Conservation (phyloP, 1,140 invertebrate species). For the Chelonus insularis region DNA sequence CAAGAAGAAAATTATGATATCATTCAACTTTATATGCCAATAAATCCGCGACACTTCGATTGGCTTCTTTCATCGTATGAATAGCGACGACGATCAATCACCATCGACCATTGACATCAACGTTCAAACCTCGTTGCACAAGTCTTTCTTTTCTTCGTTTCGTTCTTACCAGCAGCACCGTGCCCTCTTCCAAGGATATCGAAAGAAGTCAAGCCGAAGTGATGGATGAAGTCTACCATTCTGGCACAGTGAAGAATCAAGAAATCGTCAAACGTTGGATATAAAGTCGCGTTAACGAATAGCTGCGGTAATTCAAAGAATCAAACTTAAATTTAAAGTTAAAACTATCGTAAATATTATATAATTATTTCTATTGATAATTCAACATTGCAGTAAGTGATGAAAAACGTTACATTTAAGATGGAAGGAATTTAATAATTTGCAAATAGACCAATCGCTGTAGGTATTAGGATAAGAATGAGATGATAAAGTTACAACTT, state of each 20-base stretch:
- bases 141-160: slow-evolving; percentile 3
- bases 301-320: slow-evolving; percentile 26
- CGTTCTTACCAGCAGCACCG: neutral
- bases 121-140: slow-evolving; percentile 14
- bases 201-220: slow-evolving; percentile 25
- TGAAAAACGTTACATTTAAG: too few relatives aligned
- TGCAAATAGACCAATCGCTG: too few relatives aligned
- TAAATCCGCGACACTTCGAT: slow-evolving; percentile 26
- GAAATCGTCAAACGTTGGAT: neutral
- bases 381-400: too few relatives aligned
- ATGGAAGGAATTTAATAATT: too few relatives aligned
- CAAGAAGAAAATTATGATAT: slow-evolving; percentile 27
- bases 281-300: slow-evolving; percentile 26
- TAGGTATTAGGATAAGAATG: too few relatives aligned
- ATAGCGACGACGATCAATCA: slow-evolving; percentile 24
- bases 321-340: slow-evolving; percentile 19
- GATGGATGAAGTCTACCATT: slow-evolving; percentile 24
- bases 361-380: too few relatives aligned
- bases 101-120: slow-evolving; percentile 19
- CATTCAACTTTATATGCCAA: slow-evolving; percentile 28
- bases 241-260: slow-evolving; percentile 7
- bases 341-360: slow-evolving; percentile 18
- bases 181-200: neutral
- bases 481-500: neutral
- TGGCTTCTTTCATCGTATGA: slow-evolving; percentile 13